A percentile compares a stretch with the other conserved stretches of the same genome.
phyloP scores from a whole-genome alignment of 1,140 invertebrate genomes.

The Pseudobourletiella spinata region DNA sequence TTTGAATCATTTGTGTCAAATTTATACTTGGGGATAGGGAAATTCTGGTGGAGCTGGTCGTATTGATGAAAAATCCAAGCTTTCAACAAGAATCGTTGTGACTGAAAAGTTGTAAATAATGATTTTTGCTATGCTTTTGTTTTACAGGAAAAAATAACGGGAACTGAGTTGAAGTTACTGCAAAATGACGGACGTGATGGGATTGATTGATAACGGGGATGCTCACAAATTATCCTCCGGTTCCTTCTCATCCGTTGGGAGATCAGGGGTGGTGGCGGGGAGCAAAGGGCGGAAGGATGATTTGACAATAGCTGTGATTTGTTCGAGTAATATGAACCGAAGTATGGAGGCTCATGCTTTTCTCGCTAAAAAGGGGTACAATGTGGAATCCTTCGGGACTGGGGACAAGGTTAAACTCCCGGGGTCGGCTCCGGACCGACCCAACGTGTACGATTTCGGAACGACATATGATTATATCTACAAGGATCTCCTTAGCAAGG shows the following conservation, averaged over 20 bases:
- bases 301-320: conserved; percentile 84
- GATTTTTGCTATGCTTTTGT: too few species aligned
- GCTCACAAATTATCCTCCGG: too few species aligned
- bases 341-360: conserved; percentile 99
- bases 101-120: too few species aligned
- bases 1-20: too few species aligned
- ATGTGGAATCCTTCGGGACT: conserved; percentile 92
- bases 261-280: too few species aligned
- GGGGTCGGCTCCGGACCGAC: conserved; percentile 84
- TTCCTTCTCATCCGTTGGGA: too few species aligned
- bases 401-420: conserved; percentile 96
- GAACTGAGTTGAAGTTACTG: neutral
- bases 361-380: conserved; percentile 91
- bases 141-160: too few species aligned
- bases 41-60: too few species aligned
- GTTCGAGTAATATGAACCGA: conserved; percentile 98
- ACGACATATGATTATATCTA: conserved; percentile 95
- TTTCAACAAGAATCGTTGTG: too few species aligned
- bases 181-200: neutral
- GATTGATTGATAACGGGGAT: too few species aligned
- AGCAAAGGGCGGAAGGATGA: conserved; percentile 22
- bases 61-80: too few species aligned
- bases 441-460: conserved; percentile 98
- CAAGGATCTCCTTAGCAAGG: conserved; percentile 80
- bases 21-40: too few species aligned